Base-by-base conservation (phyloP, 2,113 vertebrate species). In the Takifugu bimaculatus region DNA sequence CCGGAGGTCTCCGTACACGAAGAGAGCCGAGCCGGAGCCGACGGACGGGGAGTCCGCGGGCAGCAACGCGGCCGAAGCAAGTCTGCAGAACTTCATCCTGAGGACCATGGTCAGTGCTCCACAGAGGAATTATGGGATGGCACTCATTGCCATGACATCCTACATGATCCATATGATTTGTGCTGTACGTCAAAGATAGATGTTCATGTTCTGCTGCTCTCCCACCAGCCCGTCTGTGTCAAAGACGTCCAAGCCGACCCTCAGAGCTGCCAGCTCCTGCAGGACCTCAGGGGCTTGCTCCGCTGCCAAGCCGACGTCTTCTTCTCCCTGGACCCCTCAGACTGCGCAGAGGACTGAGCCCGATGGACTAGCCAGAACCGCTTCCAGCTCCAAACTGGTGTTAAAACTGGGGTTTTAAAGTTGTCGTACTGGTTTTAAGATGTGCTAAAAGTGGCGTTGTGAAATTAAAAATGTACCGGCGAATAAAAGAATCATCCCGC, bases 21-120 rank as follows among this genome's bases (percentile, higher is more conserved):
- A 86, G 20, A 90, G 91, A 65, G 79, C 87, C 0, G 77, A 84
- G 29, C 4, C 68, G 5, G 61, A 70, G 0, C 50, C 57, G 10
- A 27, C 68, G 0, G 62, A 83, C 3, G 14, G 12, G 0, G 84
- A 89, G 28, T 7, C 27, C 3, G 51, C 54, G 2, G 15, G n/a
- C 1, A 78, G 59, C 44, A 72, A 54, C 44, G 58, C 13, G 44
- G 63, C 81, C 1, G 65, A 12, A 9, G 32, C 60, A 0, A 26
- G 11, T 3, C 49, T 56, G 20, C 27, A 50, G 11, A 61, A 26
- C 14, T 68, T 81, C 27, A 20, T 78, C 14, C 32, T 70, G 15
- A 85, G 88, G 72, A 87, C 74, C 1, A 74, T 88, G 52, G 93
- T 93, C 74, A 93, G 93, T 87, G 29, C 48, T 48, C 45, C 13